A percentile compares a stretch with the other conserved stretches of the same genome.
Evolutionary conservation across 2,797 vertebrate species (phyloP).

Genomic region (Phoebastria nigripes): DNA sequence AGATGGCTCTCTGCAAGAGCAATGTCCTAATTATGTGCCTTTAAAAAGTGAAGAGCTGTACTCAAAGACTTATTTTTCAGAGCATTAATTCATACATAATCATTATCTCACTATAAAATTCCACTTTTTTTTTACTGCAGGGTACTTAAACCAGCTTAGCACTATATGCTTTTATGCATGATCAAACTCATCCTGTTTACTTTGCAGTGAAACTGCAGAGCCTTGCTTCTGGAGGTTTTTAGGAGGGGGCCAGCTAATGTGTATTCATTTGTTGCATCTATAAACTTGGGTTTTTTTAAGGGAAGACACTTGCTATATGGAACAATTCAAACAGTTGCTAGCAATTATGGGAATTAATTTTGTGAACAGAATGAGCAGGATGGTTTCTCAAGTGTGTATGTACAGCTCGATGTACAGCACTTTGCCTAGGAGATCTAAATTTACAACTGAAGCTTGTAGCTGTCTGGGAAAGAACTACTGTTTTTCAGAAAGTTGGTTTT

Average conservation of each 20-base stretch:
- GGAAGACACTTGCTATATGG: not conserved
- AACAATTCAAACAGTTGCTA: not conserved
- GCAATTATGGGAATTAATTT: not conserved
- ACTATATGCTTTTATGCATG: not conserved
- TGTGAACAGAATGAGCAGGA: not conserved
- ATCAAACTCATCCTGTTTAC: not conserved
- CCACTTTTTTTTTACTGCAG: not conserved
- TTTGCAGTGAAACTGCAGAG: not conserved
- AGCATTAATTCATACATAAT: not conserved
- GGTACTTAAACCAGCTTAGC: not conserved
- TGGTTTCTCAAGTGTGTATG: not conserved
- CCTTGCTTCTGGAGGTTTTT: not conserved
- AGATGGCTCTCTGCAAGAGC: not conserved
- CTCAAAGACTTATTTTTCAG: not conserved
- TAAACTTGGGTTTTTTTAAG: rapidly evolving
- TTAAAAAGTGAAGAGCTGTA: not conserved
- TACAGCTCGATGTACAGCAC: not conserved
- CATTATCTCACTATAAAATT: not conserved
- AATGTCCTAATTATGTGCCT: rapidly evolving
- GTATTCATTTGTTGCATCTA: not conserved
- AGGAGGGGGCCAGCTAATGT: not conserved
- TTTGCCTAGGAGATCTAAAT: not conserved
- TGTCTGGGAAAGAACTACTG: not conserved
- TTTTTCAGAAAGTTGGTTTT: not conserved
- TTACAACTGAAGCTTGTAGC: not conserved